phyloP scores from a whole-genome alignment of 2,113 vertebrate genomes.

The Eulemur macaco region DNA sequence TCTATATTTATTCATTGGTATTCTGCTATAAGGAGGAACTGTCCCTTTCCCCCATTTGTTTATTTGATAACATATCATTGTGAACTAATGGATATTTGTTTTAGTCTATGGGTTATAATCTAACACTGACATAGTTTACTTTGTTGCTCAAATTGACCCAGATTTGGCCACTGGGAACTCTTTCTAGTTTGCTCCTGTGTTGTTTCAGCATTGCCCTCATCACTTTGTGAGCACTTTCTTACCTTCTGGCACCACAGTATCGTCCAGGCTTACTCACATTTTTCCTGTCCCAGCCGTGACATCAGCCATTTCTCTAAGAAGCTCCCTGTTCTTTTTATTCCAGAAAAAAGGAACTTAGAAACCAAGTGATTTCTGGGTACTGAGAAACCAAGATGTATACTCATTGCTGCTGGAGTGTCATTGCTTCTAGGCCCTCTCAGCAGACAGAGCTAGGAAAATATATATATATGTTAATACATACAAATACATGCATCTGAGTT shows the following conservation, averaged over 20 bases:
- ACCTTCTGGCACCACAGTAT: background rate
- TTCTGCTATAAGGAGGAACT: conserved; percentile 21
- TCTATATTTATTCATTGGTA: background rate
- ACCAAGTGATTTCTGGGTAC: background rate
- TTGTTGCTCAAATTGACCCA: background rate
- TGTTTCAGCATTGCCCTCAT: background rate
- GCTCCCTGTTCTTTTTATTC: background rate
- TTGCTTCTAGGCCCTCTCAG: background rate
- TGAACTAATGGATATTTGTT: background rate
- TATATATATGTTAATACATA: background rate
- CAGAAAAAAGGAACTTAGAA: background rate
- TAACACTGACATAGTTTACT: background rate
- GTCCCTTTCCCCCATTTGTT: background rate
- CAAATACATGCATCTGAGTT: background rate
- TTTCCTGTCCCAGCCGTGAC: background rate
- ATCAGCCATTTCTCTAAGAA: background rate
- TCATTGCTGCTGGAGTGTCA: background rate
- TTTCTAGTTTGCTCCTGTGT: background rate
- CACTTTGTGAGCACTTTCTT: background rate
- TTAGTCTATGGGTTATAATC: background rate
- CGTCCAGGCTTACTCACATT: background rate
- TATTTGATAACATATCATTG: conserved; percentile 2
- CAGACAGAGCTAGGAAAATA: background rate
- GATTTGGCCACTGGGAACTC: background rate
- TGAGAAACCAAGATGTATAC: background rate